Conservation (phyloP, 1,140 invertebrate genomes). For the Megathymus violae region DNA sequence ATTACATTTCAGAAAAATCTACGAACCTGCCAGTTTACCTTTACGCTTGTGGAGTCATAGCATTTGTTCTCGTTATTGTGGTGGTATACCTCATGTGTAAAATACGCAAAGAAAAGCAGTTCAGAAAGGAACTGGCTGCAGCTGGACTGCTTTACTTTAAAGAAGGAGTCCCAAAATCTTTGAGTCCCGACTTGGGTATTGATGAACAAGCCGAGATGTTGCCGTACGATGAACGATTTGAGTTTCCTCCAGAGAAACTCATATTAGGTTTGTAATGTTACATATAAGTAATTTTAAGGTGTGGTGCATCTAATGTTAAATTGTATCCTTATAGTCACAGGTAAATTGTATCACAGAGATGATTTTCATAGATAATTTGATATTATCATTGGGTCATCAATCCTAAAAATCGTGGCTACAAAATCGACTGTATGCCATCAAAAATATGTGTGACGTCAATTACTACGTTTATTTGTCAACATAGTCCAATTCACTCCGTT, state of each 20-base stretch:
- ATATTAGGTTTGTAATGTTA: constrained; percentile 90
- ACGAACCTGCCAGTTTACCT: constrained; percentile 49
- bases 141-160: constrained; percentile 90
- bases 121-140: constrained; percentile 86
- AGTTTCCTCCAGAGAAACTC: constrained; percentile 94
- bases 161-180: constrained; percentile 90
- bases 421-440: too few relatives aligned
- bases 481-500: too few relatives aligned
- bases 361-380: too few relatives aligned
- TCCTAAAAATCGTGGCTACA: too few relatives aligned
- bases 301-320: too few relatives aligned
- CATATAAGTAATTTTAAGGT: too few relatives aligned
- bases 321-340: too few relatives aligned
- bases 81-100: constrained; percentile 84
- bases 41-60: constrained; percentile 67
- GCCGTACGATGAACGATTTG: constrained; percentile 95
- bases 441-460: too few relatives aligned
- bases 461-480: too few relatives aligned
- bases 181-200: constrained; percentile 94
- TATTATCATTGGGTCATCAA: too few relatives aligned
- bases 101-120: constrained; percentile 85
- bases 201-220: constrained; percentile 96
- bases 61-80: constrained; percentile 81
- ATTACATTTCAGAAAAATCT: constrained; percentile 48
- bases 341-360: too few relatives aligned